phyloP scores from a whole-genome alignment of 1,140 invertebrate species.

The Philotrypesis tridentata region DNA sequence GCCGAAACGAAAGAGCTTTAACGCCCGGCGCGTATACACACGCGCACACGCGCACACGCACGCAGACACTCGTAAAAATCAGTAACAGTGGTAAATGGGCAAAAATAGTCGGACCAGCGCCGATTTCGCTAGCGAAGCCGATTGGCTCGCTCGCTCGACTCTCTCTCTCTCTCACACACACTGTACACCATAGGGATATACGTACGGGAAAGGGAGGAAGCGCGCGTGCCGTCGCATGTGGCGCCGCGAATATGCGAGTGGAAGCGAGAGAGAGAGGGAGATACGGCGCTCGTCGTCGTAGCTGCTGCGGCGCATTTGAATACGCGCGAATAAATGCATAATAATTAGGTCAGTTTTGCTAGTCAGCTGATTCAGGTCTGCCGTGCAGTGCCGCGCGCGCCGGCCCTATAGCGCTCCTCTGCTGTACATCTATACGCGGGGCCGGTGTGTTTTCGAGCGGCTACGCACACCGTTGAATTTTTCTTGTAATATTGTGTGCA shows the following conservation, averaged over 20 bases:
- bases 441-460: neutral
- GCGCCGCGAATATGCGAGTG: constrained; percentile 52
- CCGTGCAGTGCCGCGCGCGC: neutral
- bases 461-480: too few relatives aligned
- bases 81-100: constrained; percentile 45
- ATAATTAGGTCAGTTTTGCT: constrained; percentile 75
- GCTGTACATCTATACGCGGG: neutral
- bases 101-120: constrained; percentile 36
- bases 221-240: constrained; percentile 43
- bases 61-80: constrained; percentile 24
- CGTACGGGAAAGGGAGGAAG: constrained; percentile 41
- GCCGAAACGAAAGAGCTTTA: constrained; percentile 14
- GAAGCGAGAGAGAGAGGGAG: constrained; percentile 51
- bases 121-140: constrained; percentile 17
- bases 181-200: constrained; percentile 50
- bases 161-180: too few relatives aligned
- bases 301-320: constrained; percentile 68
- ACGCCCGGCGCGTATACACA: neutral
- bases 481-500: too few relatives aligned
- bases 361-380: constrained; percentile 71
- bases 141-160: constrained; percentile 18
- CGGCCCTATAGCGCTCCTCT: neutral
- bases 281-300: constrained; percentile 54
- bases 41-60: too few relatives aligned
- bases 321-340: constrained; percentile 75